A percentile compares a stretch with the other conserved stretches of the same genome.
Conservation (phyloP, 2,888 invertebrate species). For the Thymelicus lineola region DNA sequence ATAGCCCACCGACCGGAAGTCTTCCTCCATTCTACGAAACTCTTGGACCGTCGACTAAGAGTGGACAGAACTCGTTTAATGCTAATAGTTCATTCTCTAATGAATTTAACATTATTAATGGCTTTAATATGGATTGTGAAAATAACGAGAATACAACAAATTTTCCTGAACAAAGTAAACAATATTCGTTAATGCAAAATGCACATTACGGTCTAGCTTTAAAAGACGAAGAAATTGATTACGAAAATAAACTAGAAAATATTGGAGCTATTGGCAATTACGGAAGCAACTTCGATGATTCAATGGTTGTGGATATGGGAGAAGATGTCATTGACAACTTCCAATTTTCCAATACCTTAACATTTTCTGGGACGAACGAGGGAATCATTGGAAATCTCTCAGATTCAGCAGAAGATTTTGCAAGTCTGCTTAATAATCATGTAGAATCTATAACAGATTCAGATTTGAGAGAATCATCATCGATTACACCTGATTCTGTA, state of each 20-base stretch:
- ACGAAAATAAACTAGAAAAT: slow-evolving; percentile 91
- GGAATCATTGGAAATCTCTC: slow-evolving; percentile 91
- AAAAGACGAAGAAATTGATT: slow-evolving; percentile 93
- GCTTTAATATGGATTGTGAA: slow-evolving; percentile 91
- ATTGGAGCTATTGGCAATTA: slow-evolving; percentile 86
- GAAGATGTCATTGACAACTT: slow-evolving; percentile 91
- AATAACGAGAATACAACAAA: slow-evolving; percentile 86
- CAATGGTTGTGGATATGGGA: slow-evolving; percentile 94
- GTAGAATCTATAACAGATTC: slow-evolving; percentile 88
- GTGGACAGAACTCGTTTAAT: slow-evolving; percentile 90
- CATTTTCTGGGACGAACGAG: slow-evolving; percentile 92
- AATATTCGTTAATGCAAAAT: slow-evolving; percentile 92
- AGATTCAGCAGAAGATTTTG: slow-evolving; percentile 92
- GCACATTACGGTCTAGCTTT: slow-evolving; percentile 92
- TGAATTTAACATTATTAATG: slow-evolving; percentile 88
- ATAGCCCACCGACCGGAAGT: slow-evolving; percentile 94
- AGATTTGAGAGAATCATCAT: slow-evolving; percentile 89
- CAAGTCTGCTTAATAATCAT: slow-evolving; percentile 89
- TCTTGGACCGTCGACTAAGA: slow-evolving; percentile 87
- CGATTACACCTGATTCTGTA: slow-evolving; percentile 88
- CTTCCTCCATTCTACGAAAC: slow-evolving; percentile 96
- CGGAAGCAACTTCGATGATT: slow-evolving; percentile 89
- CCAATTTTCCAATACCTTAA: slow-evolving; percentile 92
- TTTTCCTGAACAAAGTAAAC: slow-evolving; percentile 86
- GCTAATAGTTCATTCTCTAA: slow-evolving; percentile 88